phyloP scores from a whole-genome alignment of 2,888 invertebrate species.

The Sepiola atlantica region DNA sequence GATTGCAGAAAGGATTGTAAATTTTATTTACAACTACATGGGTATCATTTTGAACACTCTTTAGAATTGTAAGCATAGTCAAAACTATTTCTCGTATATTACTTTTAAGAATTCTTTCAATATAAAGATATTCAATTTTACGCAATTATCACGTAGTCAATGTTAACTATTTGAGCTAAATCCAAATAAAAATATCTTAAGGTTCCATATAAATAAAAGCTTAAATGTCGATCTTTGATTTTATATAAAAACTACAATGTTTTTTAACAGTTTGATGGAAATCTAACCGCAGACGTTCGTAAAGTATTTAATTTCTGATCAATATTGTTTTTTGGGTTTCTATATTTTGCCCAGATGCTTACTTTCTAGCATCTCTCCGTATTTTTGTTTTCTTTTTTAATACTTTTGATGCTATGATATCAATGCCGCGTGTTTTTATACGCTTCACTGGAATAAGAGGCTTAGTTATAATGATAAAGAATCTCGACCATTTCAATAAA shows the following conservation, averaged over 20 bases:
- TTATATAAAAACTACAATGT: neutral
- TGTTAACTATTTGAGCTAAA: neutral
- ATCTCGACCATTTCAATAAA: neutral
- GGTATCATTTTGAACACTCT: too few species aligned
- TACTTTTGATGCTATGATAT: neutral
- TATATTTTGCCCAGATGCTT: neutral
- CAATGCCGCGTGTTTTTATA: neutral
- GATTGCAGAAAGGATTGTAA: too few species aligned
- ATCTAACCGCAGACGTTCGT: neutral
- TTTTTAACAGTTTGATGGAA: neutral
- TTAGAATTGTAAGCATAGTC: too few species aligned
- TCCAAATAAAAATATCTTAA: neutral
- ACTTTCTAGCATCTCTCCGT: too few species aligned
- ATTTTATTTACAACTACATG: too few species aligned
- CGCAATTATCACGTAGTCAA: too few species aligned
- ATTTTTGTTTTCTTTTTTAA: neutral
- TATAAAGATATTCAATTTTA: too few species aligned
- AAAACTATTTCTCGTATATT: too few species aligned
- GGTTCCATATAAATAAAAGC: neutral
- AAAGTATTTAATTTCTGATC: neutral
- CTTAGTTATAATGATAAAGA: neutral
- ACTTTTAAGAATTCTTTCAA: too few species aligned
- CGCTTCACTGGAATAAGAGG: constrained; percentile 18
- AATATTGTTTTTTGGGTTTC: neutral
- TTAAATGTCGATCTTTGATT: neutral